phyloP scores from a whole-genome alignment of 2,113 vertebrate genomes.

The Ibidorhyncha struthersii region DNA sequence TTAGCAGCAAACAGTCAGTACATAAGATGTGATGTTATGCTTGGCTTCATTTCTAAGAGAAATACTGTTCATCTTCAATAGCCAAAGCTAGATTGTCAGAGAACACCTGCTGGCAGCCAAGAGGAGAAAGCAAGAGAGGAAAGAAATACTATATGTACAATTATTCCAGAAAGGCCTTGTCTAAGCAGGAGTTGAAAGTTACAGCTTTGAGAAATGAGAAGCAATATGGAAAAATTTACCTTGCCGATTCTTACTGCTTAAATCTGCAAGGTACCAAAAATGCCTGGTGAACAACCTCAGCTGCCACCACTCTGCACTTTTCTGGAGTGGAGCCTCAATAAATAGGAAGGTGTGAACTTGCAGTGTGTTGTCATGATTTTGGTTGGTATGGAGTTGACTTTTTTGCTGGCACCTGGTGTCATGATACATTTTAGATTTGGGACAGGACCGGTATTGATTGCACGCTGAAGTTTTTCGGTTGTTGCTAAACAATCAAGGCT shows the following conservation, averaged over 20 bases:
- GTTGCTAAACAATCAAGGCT: no score
- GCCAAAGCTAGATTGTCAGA: not conserved
- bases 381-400: no score
- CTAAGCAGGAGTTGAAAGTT: not conserved
- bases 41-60: not conserved
- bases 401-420: no score
- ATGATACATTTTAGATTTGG: no score
- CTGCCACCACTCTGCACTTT: accelerated
- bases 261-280: not conserved
- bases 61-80: not conserved
- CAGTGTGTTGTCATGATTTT: no score
- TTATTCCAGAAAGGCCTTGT: not conserved
- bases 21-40: not conserved
- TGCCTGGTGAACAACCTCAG: not conserved
- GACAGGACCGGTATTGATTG: no score
- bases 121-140: not conserved
- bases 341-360: not conserved
- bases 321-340: not conserved
- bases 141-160: not conserved
- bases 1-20: not conserved
- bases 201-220: not conserved
- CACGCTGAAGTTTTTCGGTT: no score
- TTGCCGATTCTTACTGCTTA: not conserved
- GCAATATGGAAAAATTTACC: not conserved
- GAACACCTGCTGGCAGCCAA: not conserved